These are phyloP conservation scores for Heliconius nattereri DNA, from an alignment of 1,140 invertebrate species.

Conservation along the genomic window DNA sequence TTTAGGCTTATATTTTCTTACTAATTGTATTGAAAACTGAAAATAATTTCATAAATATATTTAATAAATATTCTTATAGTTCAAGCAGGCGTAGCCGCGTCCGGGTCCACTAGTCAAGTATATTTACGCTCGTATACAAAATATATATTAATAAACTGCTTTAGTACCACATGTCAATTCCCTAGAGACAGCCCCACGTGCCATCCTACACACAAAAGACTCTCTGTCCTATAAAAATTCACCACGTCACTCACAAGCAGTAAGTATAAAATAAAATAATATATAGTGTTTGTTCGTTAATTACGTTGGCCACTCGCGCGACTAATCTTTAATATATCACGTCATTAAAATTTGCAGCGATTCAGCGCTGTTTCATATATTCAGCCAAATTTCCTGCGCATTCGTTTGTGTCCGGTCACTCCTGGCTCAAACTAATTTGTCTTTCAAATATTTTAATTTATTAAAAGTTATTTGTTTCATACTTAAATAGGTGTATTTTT, in stretches of 20 bases:
- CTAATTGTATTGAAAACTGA: no score
- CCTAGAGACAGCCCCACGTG: slow-evolving; percentile 40
- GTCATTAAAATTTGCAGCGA: slow-evolving; percentile 5
- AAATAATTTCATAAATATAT: no score
- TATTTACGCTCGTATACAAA: neutral
- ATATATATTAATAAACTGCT: neutral
- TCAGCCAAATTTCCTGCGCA: neutral
- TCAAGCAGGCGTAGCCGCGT: no score
- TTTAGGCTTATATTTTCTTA: no score
- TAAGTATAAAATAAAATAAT: neutral
- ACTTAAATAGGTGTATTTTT: neutral
- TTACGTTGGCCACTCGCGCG: neutral
- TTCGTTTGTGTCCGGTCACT: neutral
- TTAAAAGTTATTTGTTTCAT: neutral
- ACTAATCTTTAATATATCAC: slow-evolving; percentile 7
- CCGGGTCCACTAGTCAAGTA: no score
- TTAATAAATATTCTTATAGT: no score
- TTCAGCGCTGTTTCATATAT: neutral
- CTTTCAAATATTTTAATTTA: neutral
- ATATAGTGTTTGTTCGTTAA: neutral
- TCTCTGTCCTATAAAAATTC: neutral
- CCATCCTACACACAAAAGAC: slow-evolving; percentile 1
- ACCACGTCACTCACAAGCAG: slow-evolving; percentile 18
- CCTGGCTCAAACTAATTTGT: neutral
- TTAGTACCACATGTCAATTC: slow-evolving; percentile 43